Evolutionary conservation across 2,113 vertebrate species (phyloP).

Genomic region (Pseudolaguvia tuberculata): DNA sequence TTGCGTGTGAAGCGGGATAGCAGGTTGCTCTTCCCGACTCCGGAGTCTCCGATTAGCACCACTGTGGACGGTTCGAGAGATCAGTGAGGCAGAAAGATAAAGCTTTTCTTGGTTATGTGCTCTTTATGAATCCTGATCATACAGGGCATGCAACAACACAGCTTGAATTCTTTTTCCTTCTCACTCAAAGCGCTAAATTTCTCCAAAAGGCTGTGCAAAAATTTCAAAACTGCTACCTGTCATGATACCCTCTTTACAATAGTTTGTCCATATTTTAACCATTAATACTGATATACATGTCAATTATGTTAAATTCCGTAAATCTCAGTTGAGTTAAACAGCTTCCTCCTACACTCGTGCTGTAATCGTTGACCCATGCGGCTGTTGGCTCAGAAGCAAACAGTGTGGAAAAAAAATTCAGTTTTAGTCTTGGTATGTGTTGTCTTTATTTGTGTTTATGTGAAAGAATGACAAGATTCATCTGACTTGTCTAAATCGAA

Average conservation of each 20-base stretch:
- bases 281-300: too few species aligned
- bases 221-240: too few species aligned
- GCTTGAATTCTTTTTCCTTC: neutral
- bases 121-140: conserved; percentile 2
- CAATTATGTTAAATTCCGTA: too few species aligned
- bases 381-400: too few species aligned
- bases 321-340: too few species aligned
- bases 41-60: conserved; percentile 82
- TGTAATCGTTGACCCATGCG: too few species aligned
- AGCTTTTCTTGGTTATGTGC: neutral
- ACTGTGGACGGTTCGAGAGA: conserved; percentile 57
- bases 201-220: neutral
- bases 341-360: too few species aligned
- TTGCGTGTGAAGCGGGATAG: conserved; percentile 84
- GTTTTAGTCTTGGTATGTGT: too few species aligned
- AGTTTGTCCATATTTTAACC: too few species aligned
- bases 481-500: too few species aligned
- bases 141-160: conserved; percentile 29
- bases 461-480: neutral
- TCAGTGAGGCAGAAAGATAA: neutral
- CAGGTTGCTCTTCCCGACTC: conserved; percentile 83
- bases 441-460: neutral
- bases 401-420: too few species aligned
- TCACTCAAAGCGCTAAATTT: conserved; percentile 14
- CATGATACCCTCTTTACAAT: too few species aligned